Conservation (phyloP, 2,797 vertebrate species). For the Gephyroberyx darwinii region DNA sequence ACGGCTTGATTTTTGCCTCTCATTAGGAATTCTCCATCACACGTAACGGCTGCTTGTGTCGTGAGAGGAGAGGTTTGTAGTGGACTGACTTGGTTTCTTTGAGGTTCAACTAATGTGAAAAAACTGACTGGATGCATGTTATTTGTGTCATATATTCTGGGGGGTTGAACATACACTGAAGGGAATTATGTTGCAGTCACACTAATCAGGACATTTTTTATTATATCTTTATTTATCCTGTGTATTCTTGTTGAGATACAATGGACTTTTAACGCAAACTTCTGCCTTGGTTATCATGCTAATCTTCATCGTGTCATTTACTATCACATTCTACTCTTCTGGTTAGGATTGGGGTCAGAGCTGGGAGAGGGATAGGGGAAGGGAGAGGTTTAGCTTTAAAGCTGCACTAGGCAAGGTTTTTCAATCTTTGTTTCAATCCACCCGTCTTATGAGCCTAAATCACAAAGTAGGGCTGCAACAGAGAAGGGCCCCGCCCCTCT, state of each 20-base stretch:
- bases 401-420: no score
- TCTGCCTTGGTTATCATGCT: background rate
- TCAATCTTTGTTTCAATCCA: no score
- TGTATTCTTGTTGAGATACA: background rate
- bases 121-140: constrained; percentile 28
- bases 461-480: no score
- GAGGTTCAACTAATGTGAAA: constrained; percentile 21
- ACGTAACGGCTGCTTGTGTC: constrained; percentile 56
- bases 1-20: constrained; percentile 80
- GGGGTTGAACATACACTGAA: constrained; percentile 4
- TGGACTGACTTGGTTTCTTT: constrained; percentile 37
- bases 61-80: constrained; percentile 38
- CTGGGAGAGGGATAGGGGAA: no score
- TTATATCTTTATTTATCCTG: background rate
- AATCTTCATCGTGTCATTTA: background rate
- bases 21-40: constrained; percentile 79
- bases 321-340: background rate
- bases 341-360: background rate
- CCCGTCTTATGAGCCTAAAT: no score
- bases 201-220: background rate
- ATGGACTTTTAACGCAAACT: background rate
- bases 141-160: constrained; percentile 21
- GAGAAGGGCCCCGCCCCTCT: no score
- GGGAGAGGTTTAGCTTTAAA: no score
- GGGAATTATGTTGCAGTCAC: background rate